Evolutionary conservation across 2,888 invertebrate species (phyloP).

Genomic region (Lampropteryx suffumata): DNA sequence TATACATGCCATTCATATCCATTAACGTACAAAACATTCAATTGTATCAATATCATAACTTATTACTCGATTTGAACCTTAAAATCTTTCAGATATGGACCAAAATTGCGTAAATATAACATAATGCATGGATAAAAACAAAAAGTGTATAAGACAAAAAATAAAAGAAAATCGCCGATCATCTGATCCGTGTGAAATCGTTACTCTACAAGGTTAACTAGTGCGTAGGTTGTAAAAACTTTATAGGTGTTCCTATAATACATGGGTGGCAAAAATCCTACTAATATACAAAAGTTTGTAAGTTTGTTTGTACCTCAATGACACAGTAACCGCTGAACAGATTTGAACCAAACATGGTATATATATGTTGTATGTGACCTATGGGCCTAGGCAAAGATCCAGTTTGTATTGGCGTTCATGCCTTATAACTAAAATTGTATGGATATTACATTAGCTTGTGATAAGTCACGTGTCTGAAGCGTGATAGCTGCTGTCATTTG

Average conservation of each 20-base stretch:
- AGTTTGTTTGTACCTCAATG: too few species aligned
- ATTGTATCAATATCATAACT: conserved; percentile 19
- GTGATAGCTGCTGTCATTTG: too few species aligned
- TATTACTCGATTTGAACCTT: conserved; percentile 2
- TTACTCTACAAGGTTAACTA: conserved; percentile 68
- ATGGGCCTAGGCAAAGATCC: too few species aligned
- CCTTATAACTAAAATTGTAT: too few species aligned
- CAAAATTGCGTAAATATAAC: background rate
- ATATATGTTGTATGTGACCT: too few species aligned
- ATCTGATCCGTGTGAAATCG: conserved; percentile 68
- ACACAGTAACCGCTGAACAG: too few species aligned
- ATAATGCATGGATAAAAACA: background rate
- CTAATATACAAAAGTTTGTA: too few species aligned
- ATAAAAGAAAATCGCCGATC: conserved; percentile 52
- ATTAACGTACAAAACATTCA: conserved; percentile 15
- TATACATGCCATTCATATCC: conserved; percentile 21
- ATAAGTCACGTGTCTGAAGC: too few species aligned
- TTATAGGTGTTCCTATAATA: background rate
- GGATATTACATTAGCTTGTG: too few species aligned
- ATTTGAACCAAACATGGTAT: too few species aligned
- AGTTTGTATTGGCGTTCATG: too few species aligned
- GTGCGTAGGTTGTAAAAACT: conserved; percentile 53
- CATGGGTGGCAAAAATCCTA: conserved; percentile 1
- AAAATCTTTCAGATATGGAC: conserved; percentile 6
- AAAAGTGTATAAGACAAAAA: conserved; percentile 30